Conservation (phyloP, 2,113 vertebrate genomes). For the Dolichallabes microphthalmus region DNA sequence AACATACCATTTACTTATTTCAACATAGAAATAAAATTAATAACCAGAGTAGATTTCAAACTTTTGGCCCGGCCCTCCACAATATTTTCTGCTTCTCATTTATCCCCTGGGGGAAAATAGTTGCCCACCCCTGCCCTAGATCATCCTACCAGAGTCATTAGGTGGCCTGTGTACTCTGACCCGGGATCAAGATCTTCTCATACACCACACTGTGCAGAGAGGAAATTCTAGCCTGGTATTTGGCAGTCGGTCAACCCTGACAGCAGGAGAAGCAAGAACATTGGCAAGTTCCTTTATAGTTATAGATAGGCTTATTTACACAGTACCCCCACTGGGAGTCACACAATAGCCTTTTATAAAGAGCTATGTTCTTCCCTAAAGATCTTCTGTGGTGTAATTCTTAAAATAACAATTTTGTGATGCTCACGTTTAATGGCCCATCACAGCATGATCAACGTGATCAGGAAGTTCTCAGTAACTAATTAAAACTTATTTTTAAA, state of each 20-base stretch:
- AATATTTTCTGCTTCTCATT: too few relatives aligned
- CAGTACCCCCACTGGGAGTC: constrained; percentile 40
- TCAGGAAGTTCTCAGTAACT: not conserved
- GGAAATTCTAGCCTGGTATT: constrained; percentile 51
- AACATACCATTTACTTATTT: too few relatives aligned
- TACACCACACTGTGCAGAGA: constrained; percentile 47
- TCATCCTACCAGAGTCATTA: constrained; percentile 12
- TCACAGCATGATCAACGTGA: not conserved
- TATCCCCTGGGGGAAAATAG: too few relatives aligned
- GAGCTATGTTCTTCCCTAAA: not conserved
- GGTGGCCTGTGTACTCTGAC: constrained; percentile 10
- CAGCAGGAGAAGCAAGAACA: constrained; percentile 53
- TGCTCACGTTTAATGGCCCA: not conserved
- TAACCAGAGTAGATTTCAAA: too few relatives aligned
- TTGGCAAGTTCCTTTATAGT: constrained; percentile 67
- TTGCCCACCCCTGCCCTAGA: too few relatives aligned
- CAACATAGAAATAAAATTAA: too few relatives aligned
- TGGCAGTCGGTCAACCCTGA: constrained; percentile 59
- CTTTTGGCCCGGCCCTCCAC: too few relatives aligned
- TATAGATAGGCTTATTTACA: constrained; percentile 69
- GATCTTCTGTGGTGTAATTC: not conserved
- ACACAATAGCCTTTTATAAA: constrained; percentile 57
- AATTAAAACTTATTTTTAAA: not conserved
- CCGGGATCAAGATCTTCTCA: constrained; percentile 50
- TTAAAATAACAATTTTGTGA: not conserved